Base-by-base conservation (phyloP, 2,113 vertebrate species). In the Pyrgilauda ruficollis region DNA sequence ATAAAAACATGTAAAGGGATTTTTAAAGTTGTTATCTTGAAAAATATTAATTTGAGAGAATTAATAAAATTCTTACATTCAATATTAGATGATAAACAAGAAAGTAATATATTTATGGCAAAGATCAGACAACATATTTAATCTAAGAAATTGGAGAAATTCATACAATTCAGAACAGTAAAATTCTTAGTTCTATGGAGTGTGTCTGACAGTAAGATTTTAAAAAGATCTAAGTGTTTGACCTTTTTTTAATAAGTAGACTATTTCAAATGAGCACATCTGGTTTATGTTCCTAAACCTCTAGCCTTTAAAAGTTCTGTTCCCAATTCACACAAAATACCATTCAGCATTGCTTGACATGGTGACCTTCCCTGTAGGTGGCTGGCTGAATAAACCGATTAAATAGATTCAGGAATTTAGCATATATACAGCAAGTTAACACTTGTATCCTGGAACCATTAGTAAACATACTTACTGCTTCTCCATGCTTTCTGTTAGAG, bases 231-330 rank as follows among this genome's bases (percentile, higher is more conserved):
- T 97, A 94, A 97, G 91, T 84, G 76, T 79, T 55, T 98, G 96
- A 98, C 97, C 95, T 98, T 98, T 96, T 92, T 94, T 97, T 96
- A 95, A 94, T 96, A 98, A 97, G 97, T 93, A 94, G 96, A 92
- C 96, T 97, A 97, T 97, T 97, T 97, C 79, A 95, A 98, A 97
- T 94, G 96, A 97, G 94, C 77, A 98, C 98, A 98, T 98, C 97
- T 98, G 98, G 97, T 98, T 98, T 98, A 98, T 98, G 97, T 98
- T 97, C 97, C 94, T 93, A 97, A 98, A 98, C 92, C 87, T 98
- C 95, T 97, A 95, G 96, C 95, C 97, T 97, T 97, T 98, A 97
- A 97, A 98, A 96, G 95, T 97, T 97, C 96, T 98, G 96, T 96
- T 98, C 96, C 95, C 68, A 94, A 95, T 98, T 98, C 97, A 90